Evolutionary conservation across 2,113 vertebrate genomes (phyloP), one percentile per base, ranked within the genome.

Genomic region (Perca fluviatilis): DNA sequence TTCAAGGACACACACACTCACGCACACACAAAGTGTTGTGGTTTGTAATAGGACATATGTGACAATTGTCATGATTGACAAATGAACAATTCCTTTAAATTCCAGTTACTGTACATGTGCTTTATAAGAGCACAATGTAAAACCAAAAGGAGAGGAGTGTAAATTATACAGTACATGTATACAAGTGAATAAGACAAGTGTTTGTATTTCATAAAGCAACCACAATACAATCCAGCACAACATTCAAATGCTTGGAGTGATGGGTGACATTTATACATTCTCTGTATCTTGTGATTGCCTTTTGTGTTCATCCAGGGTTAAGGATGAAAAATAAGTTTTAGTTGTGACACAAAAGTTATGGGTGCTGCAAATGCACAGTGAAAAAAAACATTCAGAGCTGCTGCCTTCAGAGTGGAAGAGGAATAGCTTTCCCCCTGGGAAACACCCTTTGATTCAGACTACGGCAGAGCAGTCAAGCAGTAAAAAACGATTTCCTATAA

Each of bases 401-500:
- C 80, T 79, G 61, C 80, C 49, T 63, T 79, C 58, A 83, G 57
- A 86, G 76, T 70, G 72, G 27, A 76, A 25, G 61, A 88, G 62
- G 61, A 83, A 82, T 62, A 58, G 18, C 63, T 78, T 58, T 75
- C 84, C 80, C 76, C 67, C 86, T 16, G 13, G 83, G 86, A 88
- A 87, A 74, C 69, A 49, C 49, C 58, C 71, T 88, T 89, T 80
- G 74, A 89, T 89, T 87, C 79, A 75, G 56, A 84, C 80, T 53
- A 68, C 18, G 0, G 71, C 65, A 68, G 86, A 89, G 88, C 84
- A 88, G 87, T 70, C 86, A 89, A 86, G 88, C 90, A 85, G 64
- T 58, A 71, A 85, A 88, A 91, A 83, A 23, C 47, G 49, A 91
- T 92, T 93, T 92, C 80, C 81, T 78, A 67, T 79, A 66, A 81